Percentiles rank a stretch among this genome's conserved stretches.
phyloP scores from a whole-genome alignment of 2,113 vertebrate species.

The Chamaetylas fuelleborni region DNA sequence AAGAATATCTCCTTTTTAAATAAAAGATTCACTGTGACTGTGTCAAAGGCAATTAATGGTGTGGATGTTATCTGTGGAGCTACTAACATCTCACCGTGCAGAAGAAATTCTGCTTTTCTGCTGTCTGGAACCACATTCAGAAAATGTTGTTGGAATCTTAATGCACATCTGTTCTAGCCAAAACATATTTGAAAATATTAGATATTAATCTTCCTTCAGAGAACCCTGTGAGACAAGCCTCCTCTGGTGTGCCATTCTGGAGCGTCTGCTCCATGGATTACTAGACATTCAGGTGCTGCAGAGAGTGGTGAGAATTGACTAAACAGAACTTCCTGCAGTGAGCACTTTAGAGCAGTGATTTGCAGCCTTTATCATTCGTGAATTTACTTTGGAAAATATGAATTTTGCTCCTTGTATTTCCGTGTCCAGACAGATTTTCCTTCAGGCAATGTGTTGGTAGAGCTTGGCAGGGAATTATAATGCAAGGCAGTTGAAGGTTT shows the following conservation, averaged over 20 bases:
- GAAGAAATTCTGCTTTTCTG: neutral
- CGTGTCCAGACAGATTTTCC: neutral
- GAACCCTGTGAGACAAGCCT: neutral
- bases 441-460: neutral
- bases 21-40: neutral
- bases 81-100: neutral
- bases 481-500: neutral
- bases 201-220: conserved; percentile 4
- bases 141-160: conserved; percentile 14
- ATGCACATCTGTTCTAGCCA: neutral
- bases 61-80: neutral
- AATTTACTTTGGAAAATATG: neutral
- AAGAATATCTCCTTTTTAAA: conserved; percentile 8
- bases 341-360: neutral
- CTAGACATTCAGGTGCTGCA: neutral
- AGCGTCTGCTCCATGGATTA: neutral
- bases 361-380: neutral
- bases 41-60: neutral
- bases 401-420: neutral
- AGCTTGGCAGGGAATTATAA: neutral
- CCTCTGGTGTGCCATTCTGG: neutral
- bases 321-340: neutral
- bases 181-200: neutral
- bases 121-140: neutral
- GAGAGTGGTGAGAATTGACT: neutral